A percentile compares a stretch with the other conserved stretches of the same genome.
Conservation (phyloP, 2,113 vertebrate genomes). For the Potamarius usumacintae region DNA sequence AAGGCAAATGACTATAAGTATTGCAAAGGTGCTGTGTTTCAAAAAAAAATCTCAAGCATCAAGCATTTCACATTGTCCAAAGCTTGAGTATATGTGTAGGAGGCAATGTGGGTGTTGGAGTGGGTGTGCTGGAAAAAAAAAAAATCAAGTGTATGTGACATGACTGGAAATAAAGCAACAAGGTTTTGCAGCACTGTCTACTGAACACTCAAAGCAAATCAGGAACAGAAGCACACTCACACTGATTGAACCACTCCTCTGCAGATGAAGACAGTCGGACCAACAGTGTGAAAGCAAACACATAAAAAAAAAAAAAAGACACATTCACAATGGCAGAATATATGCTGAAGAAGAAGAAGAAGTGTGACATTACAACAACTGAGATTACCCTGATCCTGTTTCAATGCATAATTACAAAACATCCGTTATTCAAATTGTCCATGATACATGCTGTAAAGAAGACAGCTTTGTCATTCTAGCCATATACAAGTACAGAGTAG, state of each 20-base stretch:
- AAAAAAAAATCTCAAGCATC: slow-evolving; percentile 28
- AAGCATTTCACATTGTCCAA: slow-evolving; percentile 30
- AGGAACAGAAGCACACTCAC: slow-evolving; percentile 74
- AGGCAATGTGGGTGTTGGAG: slow-evolving; percentile 40
- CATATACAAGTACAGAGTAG: not conserved
- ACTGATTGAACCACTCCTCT: slow-evolving; percentile 96
- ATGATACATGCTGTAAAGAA: not conserved
- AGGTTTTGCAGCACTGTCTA: slow-evolving; percentile 46
- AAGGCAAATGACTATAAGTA: slow-evolving; percentile 56
- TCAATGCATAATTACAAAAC: slow-evolving; percentile 15
- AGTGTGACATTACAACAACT: slow-evolving; percentile 13
- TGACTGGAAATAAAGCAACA: slow-evolving; percentile 46
- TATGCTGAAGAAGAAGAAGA: slow-evolving; percentile 29
- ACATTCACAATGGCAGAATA: slow-evolving; percentile 53
- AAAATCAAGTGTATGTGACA: slow-evolving; percentile 44
- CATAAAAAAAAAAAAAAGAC: slow-evolving; percentile 54
- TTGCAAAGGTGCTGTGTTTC: not conserved
- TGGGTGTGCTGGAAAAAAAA: slow-evolving; percentile 45
- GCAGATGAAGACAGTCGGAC: slow-evolving; percentile 57
- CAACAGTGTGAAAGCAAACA: slow-evolving; percentile 48
- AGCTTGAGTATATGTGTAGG: slow-evolving; percentile 38
- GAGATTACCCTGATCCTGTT: not conserved
- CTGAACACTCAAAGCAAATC: slow-evolving; percentile 32
- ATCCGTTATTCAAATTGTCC: not conserved
- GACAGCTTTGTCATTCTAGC: not conserved